Percentiles rank a stretch among this genome's conserved stretches.
These are phyloP conservation scores for Platalea minor DNA, from an alignment of 2,797 vertebrate species.

Conservation along the genomic window DNA sequence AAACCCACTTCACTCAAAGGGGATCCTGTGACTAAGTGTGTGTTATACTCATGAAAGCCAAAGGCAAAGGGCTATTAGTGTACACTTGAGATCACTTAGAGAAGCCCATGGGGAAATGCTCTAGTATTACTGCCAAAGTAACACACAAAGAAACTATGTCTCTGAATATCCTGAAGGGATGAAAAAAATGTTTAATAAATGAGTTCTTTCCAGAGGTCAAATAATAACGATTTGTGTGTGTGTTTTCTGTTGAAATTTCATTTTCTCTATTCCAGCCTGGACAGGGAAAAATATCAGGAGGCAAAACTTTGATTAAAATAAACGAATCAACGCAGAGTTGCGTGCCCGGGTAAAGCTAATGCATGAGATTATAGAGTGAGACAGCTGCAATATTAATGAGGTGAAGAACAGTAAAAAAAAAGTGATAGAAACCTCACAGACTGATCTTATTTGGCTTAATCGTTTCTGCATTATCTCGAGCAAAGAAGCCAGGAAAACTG, in stretches of 20 bases:
- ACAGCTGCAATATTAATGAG: constrained; percentile 68
- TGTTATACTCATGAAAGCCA: constrained; percentile 19
- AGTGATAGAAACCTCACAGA: background rate
- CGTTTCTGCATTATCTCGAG: background rate
- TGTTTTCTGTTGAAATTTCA: constrained; percentile 49
- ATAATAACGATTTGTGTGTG: constrained; percentile 58
- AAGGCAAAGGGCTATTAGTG: constrained; percentile 46
- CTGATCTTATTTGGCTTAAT: constrained; percentile 32
- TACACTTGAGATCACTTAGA: constrained; percentile 62
- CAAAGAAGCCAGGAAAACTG: background rate
- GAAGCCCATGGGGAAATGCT: constrained; percentile 18
- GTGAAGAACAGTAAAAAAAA: background rate
- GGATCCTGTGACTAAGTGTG: constrained; percentile 30
- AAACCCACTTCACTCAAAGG: background rate
- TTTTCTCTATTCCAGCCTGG: constrained; percentile 41
- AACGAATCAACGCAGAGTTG: constrained; percentile 34
- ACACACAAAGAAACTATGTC: constrained; percentile 16
- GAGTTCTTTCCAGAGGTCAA: constrained; percentile 56
- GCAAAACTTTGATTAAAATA: constrained; percentile 61
- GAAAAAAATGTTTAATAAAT: constrained; percentile 52
- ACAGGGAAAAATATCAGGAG: constrained; percentile 50
- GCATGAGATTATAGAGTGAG: background rate
- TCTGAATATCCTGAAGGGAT: constrained; percentile 15
- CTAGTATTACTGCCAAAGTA: background rate
- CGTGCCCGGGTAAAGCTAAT: background rate